These are phyloP conservation scores for Trichomalopsis sarcophagae DNA, from an alignment of 1,140 invertebrate genomes.

Conservation along the genomic window DNA sequence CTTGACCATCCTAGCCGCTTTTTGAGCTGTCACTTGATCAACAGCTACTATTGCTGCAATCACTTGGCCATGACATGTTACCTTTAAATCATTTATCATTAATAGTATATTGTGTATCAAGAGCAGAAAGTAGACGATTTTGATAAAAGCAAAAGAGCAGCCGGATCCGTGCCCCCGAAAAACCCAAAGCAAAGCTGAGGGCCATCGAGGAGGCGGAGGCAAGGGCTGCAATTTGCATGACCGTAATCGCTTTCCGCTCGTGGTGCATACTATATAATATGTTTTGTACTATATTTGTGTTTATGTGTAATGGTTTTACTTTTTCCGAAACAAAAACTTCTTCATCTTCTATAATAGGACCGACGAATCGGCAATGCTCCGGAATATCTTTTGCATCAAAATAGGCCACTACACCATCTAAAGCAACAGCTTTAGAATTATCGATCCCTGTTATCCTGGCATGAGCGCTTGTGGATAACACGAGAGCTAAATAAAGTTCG, in stretches of 20 bases:
- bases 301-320: slow-evolving; percentile 61
- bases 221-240: no score
- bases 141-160: no score
- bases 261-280: no score
- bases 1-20: slow-evolving; percentile 83
- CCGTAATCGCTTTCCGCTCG: no score
- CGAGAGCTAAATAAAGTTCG: slow-evolving; percentile 85
- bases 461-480: slow-evolving; percentile 85
- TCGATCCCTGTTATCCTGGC: slow-evolving; percentile 88
- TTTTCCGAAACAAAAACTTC: slow-evolving; percentile 81
- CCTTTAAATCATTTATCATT: slow-evolving; percentile 65
- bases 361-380: slow-evolving; percentile 78
- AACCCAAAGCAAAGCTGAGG: no score
- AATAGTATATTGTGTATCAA: not conserved
- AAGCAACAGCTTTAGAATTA: slow-evolving; percentile 79
- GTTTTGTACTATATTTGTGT: no score
- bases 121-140: not conserved
- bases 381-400: slow-evolving; percentile 82
- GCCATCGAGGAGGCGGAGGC: no score
- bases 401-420: slow-evolving; percentile 85
- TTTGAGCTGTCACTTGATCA: slow-evolving; percentile 82
- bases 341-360: slow-evolving; percentile 84
- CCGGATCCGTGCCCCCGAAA: no score
- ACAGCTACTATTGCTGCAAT: slow-evolving; percentile 86
- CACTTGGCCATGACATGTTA: slow-evolving; percentile 84